Evolutionary conservation across 2,113 vertebrate species (phyloP).

Genomic region (Odontophorus gujanensis): DNA sequence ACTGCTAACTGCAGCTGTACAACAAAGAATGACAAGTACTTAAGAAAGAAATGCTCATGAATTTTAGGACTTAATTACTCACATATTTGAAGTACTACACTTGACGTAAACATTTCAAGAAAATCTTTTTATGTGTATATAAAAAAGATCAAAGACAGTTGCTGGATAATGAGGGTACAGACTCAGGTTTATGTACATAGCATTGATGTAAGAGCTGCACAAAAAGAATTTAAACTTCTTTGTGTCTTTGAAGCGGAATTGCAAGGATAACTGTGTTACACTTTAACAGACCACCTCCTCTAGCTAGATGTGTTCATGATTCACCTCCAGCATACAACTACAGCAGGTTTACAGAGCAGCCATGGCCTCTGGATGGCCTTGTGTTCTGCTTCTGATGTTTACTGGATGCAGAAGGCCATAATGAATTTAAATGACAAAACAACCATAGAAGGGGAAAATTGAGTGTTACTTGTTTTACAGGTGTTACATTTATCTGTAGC

Average conservation of each 20-base stretch:
- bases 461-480: not conserved
- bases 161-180: not conserved
- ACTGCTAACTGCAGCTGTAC: not conserved
- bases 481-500: not conserved
- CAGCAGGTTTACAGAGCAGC: not conserved
- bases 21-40: not conserved
- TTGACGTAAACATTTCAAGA: not conserved
- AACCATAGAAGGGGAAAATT: not conserved
- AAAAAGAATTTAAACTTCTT: not conserved
- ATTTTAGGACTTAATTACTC: not conserved
- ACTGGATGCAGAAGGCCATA: not conserved
- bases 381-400: not conserved
- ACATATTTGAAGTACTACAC: not conserved
- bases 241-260: not conserved
- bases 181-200: not conserved
- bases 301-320: not conserved
- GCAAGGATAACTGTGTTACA: not conserved
- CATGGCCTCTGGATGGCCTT: not conserved
- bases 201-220: not conserved
- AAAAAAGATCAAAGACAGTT: not conserved
- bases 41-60: not conserved
- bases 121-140: not conserved
- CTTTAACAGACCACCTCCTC: not conserved
- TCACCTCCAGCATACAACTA: not conserved
- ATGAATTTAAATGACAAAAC: not conserved